These are phyloP conservation scores for Drosophila ercepeae DNA, from an alignment of 1,140 invertebrate species.

Conservation along the genomic window DNA sequence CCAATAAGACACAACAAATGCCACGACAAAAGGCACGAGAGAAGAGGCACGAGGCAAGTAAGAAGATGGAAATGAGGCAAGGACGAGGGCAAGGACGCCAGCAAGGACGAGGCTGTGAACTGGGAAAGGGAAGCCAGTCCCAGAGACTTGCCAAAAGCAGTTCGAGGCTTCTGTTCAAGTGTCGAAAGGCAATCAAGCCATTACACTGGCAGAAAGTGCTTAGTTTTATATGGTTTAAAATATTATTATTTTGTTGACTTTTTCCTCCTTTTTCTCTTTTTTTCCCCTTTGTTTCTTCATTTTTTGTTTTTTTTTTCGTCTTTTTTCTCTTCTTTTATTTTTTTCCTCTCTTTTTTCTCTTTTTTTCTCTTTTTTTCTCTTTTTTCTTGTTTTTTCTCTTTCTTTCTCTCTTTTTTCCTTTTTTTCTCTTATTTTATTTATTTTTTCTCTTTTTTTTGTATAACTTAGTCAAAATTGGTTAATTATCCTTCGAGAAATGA, in stretches of 20 bases:
- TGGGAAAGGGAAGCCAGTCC: not conserved
- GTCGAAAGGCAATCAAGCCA: slow-evolving; percentile 10
- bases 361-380: not conserved
- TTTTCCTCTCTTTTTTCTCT: not conserved
- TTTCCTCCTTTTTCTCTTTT: not conserved
- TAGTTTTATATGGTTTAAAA: not conserved
- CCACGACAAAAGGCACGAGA: slow-evolving; percentile 18
- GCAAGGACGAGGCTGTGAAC: not conserved
- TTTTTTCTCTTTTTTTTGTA: not conserved
- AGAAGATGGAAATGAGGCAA: slow-evolving; percentile 5
- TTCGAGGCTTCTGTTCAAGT: slow-evolving; percentile 24
- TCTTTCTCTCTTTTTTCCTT: not conserved
- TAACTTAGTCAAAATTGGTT: not conserved
- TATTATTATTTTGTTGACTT: not conserved
- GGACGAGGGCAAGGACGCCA: not conserved
- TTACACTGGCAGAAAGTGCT: slow-evolving; percentile 3
- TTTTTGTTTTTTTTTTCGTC: not conserved
- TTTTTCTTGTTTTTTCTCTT: not conserved
- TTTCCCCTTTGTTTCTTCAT: not conserved
- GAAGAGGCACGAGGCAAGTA: not conserved
- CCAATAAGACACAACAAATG: slow-evolving; percentile 56
- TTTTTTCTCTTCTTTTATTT: not conserved
- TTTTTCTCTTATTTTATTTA: not conserved
- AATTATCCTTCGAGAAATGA: slow-evolving; percentile 7
- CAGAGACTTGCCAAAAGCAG: slow-evolving; percentile 42